phyloP scores from a whole-genome alignment of 1,140 invertebrate genomes.

The Schmidtea mediterranea region DNA sequence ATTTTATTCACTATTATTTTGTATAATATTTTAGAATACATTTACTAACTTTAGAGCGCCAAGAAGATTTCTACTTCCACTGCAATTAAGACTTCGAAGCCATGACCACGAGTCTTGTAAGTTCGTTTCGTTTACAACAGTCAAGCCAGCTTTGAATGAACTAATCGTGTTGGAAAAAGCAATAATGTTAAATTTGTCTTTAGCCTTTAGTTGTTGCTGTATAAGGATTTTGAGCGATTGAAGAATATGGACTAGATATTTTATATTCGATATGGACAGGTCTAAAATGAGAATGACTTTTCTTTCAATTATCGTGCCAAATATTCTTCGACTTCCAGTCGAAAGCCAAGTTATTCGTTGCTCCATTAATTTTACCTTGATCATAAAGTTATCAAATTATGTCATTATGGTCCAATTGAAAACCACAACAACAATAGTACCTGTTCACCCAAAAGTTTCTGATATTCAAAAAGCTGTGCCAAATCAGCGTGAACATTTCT shows the following conservation, averaged over 20 bases:
- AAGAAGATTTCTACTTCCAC: slow-evolving; percentile 24
- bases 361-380: slow-evolving; percentile 21
- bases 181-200: slow-evolving; percentile 27
- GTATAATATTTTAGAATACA: no score
- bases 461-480: slow-evolving; percentile 25
- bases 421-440: no score
- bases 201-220: slow-evolving; percentile 25
- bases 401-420: background rate
- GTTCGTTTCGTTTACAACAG: background rate
- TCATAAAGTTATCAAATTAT: slow-evolving; percentile 7
- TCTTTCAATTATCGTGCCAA: slow-evolving; percentile 24
- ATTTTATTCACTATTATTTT: no score
- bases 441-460: slow-evolving; percentile 19
- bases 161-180: slow-evolving; percentile 11
- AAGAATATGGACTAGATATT: slow-evolving; percentile 26
- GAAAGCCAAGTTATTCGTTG: slow-evolving; percentile 24
- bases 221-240: slow-evolving; percentile 24
- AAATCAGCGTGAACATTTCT: slow-evolving; percentile 28
- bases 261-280: slow-evolving; percentile 22
- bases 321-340: slow-evolving; percentile 20
- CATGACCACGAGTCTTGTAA: slow-evolving; percentile 9
- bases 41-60: slow-evolving; percentile 12
- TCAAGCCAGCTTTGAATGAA: background rate
- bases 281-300: slow-evolving; percentile 26
- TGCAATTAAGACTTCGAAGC: slow-evolving; percentile 22